phyloP scores from a whole-genome alignment of 2,797 vertebrate genomes.

The Eulemur albifrons region DNA sequence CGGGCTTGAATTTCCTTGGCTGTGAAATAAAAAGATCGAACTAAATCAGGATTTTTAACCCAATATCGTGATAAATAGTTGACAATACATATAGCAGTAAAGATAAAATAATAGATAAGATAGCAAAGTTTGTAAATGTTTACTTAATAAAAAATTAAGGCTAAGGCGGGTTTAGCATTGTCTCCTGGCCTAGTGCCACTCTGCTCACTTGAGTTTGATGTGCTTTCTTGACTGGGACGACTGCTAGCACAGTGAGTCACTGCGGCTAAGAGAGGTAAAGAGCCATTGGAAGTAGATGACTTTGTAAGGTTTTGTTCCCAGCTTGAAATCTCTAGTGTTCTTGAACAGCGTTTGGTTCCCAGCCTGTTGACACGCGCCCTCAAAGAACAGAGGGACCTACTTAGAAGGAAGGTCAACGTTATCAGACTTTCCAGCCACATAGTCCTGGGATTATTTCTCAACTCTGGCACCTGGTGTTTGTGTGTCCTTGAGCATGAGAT shows the following conservation, averaged over 20 bases:
- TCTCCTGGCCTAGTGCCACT: background rate
- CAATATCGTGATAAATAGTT: background rate
- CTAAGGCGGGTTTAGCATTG: background rate
- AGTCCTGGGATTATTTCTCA: background rate
- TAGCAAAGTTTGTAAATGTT: background rate
- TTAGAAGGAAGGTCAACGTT: slow-evolving; percentile 1
- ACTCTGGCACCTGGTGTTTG: background rate
- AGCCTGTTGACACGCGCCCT: background rate
- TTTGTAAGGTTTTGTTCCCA: background rate
- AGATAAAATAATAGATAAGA: background rate
- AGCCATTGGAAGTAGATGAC: background rate
- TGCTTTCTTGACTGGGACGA: background rate
- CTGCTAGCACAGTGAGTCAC: background rate
- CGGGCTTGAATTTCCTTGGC: background rate
- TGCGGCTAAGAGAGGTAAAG: background rate
- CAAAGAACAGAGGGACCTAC: background rate
- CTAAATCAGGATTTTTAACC: background rate
- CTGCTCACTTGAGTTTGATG: background rate
- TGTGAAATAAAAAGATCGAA: slow-evolving; percentile 14
- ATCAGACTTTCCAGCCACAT: background rate
- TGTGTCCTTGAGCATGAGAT: background rate
- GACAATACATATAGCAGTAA: background rate
- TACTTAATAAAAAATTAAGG: slow-evolving; percentile 18
- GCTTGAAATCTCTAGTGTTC: background rate
- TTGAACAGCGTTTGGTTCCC: background rate